Evolutionary conservation across 1,140 invertebrate species (phyloP).

Genomic region (Drosophila arawakana): DNA sequence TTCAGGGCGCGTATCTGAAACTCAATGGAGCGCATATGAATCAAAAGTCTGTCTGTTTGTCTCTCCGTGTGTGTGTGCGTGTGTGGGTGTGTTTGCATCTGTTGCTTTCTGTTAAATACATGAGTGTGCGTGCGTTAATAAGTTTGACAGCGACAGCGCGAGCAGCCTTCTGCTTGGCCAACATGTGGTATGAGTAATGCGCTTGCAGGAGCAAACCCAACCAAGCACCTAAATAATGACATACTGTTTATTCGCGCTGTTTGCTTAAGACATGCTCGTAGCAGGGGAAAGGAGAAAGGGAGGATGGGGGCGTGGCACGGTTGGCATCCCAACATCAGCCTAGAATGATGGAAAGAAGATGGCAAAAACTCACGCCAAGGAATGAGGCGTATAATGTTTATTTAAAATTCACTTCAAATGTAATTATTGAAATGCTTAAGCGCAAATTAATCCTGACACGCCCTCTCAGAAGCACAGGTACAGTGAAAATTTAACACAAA

Average conservation of each 20-base stretch:
- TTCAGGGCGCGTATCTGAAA: conserved; percentile 23
- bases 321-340: neutral
- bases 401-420: conserved; percentile 51
- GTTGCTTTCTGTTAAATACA: conserved; percentile 2
- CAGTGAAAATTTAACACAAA: neutral
- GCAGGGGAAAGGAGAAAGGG: no score
- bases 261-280: conserved; percentile 11
- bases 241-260: conserved; percentile 47
- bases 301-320: neutral
- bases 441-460: conserved; percentile 25
- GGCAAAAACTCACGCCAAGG: neutral
- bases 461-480: neutral
- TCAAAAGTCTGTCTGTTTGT: conserved; percentile 23
- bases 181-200: conserved; percentile 74
- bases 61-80: conserved; percentile 2
- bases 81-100: conserved; percentile 13
- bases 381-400: conserved; percentile 35
- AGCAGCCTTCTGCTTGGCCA: conserved; percentile 34
- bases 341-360: conserved; percentile 14
- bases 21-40: conserved; percentile 53
- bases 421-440: conserved; percentile 44
- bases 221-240: conserved; percentile 58
- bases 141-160: conserved; percentile 17
- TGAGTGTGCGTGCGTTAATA: conserved; percentile 19
- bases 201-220: conserved; percentile 32